Base-by-base conservation (phyloP, 2,797 vertebrate species). In the Pteronotus mesoamericanus region DNA sequence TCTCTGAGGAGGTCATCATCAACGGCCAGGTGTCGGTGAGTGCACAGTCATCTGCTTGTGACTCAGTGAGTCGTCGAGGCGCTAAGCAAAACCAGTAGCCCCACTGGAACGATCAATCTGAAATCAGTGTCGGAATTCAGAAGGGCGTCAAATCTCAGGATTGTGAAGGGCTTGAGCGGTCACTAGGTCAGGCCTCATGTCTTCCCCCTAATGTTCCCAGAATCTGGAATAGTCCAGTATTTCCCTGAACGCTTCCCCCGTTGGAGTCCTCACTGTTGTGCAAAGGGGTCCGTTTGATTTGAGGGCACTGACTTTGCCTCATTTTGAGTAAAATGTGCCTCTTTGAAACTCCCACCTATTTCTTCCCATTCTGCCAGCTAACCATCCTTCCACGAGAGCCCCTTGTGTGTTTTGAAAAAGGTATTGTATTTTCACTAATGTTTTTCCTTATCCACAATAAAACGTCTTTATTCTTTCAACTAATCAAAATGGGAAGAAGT, bases 1-100 rank as follows among this genome's bases (percentile, higher is more conserved):
- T 99, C 92, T 99, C 99, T 1, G 99, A 99, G 98, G 99, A 99
- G 98, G 99, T 99, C 98, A 99, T 99, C 98, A 99, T 99, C 98
- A 99, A 99, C 51, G 99, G 99, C 97, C 99, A 99, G 98, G 98
- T 99, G 88, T 99, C 99, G 95, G 99, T 99, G 98, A 99, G 99
- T 99, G 97, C 95, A 97, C 66, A 64, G 3, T 59, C 42, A 29
- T 9, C 57, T 83, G 91, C 39, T 77, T 51, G 37, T 61, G 66
- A 89, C 39, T 39, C 64, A 66, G 55, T 48, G 29, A 69, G 77
- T 34, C 61, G 37, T 12, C 32, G 66, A 90, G 34, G 26, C 44
- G 48, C 22, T 66, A 22, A 88, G 6, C 53, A 24, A 44, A 83
- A 68, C 15, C 82, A 79, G 9, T 39, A 0, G 37, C 86, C n/a